Evolutionary conservation across 2,797 vertebrate species (phyloP).

Genomic region (Hyperoplus immaculatus): DNA sequence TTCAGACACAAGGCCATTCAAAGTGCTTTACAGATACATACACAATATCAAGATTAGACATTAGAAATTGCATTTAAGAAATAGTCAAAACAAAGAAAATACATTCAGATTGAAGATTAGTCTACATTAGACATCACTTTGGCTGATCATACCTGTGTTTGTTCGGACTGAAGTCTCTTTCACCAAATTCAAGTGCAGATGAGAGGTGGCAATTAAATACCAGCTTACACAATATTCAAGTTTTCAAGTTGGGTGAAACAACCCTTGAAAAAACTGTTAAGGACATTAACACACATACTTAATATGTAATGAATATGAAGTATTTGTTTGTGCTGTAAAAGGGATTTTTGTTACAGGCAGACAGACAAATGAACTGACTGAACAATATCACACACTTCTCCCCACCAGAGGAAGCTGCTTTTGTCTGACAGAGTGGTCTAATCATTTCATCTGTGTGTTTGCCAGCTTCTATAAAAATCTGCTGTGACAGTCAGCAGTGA

Average conservation of each 20-base stretch:
- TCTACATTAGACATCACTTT: no score
- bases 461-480: conserved; percentile 26
- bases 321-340: not conserved
- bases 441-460: conserved; percentile 31
- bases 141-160: no score
- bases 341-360: not conserved
- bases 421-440: conserved; percentile 29
- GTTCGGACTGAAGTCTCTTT: no score
- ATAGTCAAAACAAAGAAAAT: not conserved
- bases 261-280: not conserved
- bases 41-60: no score
- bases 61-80: no score
- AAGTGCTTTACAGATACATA: no score
- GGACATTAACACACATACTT: not conserved
- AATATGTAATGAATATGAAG: conserved; percentile 3
- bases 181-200: no score
- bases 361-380: no score
- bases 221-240: no score
- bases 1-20: no score
- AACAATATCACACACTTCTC: conserved; percentile 24
- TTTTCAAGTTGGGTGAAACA: not conserved
- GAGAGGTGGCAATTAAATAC: no score
- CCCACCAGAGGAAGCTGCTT: conserved; percentile 43
- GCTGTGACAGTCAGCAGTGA: not conserved
- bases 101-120: not conserved